Evolutionary conservation across 2,113 vertebrate species (phyloP).

Genomic region (Orthonyx spaldingii): DNA sequence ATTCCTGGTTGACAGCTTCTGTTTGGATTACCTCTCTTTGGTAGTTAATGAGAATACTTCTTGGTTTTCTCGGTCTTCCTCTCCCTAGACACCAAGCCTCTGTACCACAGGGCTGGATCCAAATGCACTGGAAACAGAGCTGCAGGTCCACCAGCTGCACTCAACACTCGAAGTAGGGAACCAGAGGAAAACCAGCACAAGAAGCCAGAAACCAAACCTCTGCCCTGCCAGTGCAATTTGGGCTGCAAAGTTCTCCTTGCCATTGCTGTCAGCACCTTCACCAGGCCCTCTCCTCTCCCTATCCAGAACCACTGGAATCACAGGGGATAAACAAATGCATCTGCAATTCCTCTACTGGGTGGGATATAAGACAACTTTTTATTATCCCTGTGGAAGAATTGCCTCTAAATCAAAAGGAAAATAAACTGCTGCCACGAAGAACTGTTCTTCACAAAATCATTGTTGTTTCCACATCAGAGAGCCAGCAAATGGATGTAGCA

Average conservation of each 20-base stretch:
- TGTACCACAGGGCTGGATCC: background rate
- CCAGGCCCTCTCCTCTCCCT: background rate
- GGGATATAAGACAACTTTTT: background rate
- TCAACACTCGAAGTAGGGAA: rapidly evolving
- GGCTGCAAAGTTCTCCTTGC: background rate
- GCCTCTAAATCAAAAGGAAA: slow-evolving; percentile 33
- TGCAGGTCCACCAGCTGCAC: background rate
- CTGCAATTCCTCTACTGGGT: background rate
- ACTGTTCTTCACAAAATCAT: background rate
- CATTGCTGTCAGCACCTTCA: background rate
- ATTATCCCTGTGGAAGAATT: background rate
- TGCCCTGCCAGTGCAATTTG: background rate
- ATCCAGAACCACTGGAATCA: background rate
- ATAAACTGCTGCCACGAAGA: background rate
- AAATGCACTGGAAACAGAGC: background rate
- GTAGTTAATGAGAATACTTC: background rate
- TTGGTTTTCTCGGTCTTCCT: background rate
- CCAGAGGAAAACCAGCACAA: background rate
- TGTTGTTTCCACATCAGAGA: background rate
- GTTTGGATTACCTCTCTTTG: background rate
- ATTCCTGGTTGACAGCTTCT: background rate
- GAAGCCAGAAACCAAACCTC: background rate
- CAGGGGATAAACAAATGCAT: background rate
- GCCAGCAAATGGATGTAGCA: background rate
- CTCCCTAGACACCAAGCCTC: background rate